phyloP scores from a whole-genome alignment of 2,888 invertebrate species.

The Caenorhabditis sulstoni region DNA sequence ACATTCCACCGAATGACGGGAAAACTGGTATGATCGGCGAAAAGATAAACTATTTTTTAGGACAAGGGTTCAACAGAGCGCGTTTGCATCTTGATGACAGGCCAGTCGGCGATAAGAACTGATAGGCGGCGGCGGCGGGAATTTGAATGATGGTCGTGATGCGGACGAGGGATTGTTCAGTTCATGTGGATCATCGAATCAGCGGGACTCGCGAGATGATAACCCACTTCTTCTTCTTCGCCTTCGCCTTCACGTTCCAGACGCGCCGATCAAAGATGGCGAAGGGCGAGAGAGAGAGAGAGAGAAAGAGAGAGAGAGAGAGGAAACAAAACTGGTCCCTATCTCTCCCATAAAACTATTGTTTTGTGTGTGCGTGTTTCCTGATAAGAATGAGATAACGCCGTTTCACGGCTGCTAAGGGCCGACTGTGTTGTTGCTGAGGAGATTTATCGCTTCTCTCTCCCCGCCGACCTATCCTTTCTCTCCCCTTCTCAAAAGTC shows the following conservation, averaged over 20 bases:
- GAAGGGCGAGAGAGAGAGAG: conserved; percentile 8
- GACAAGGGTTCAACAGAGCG: not conserved
- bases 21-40: not conserved
- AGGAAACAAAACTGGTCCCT: conserved; percentile 29
- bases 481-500: conserved; percentile 28
- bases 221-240: conserved; percentile 18
- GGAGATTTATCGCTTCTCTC: conserved; percentile 22
- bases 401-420: conserved; percentile 14
- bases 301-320: no score
- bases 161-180: conserved; percentile 1
- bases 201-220: conserved; percentile 11
- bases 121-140: not conserved
- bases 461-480: conserved; percentile 6
- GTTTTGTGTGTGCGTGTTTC: not conserved
- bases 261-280: conserved; percentile 37
- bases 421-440: not conserved
- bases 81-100: not conserved
- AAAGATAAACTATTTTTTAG: not conserved
- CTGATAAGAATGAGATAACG: not conserved
- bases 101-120: not conserved
- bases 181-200: conserved; percentile 32
- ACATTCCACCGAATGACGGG: no score
- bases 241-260: conserved; percentile 9
- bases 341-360: conserved; percentile 3
- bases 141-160: not conserved